Percentiles rank a stretch among this genome's conserved stretches.
Evolutionary conservation across 2,888 invertebrate species (phyloP).

Genomic region (Coenonympha glycerion): DNA sequence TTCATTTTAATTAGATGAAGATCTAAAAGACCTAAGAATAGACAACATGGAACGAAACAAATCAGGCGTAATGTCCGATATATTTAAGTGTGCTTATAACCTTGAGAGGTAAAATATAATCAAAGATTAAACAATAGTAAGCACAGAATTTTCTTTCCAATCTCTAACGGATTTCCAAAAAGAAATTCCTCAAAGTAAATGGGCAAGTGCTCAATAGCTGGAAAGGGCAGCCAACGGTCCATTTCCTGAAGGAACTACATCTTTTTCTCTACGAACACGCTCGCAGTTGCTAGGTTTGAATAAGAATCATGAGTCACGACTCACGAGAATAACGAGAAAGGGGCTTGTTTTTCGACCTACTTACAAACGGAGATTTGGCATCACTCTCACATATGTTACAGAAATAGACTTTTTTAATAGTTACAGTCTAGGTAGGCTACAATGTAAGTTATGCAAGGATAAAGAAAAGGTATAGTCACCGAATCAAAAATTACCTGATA

Average conservation of each 20-base stretch:
- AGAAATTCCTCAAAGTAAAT: constrained; percentile 55
- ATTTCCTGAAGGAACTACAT: constrained; percentile 62
- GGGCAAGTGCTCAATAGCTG: constrained; percentile 62
- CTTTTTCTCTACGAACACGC: constrained; percentile 42
- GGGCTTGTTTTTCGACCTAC: constrained; percentile 23
- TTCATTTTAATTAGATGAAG: too few species aligned
- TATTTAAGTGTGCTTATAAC: too few species aligned
- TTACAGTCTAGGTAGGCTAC: neutral
- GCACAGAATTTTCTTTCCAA: too few species aligned
- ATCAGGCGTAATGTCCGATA: too few species aligned
- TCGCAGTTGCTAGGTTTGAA: constrained; percentile 17
- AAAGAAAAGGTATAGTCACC: too few species aligned
- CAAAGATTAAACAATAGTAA: too few species aligned
- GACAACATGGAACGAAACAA: too few species aligned
- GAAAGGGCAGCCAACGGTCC: constrained; percentile 58
- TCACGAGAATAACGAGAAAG: constrained; percentile 20
- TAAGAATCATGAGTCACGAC: constrained; percentile 22
- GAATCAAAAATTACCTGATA: too few species aligned
- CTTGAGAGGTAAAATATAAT: too few species aligned
- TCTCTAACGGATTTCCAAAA: constrained; percentile 41
- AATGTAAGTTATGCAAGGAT: neutral
- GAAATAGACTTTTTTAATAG: neutral
- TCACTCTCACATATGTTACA: constrained; percentile 4
- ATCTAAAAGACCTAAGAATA: too few species aligned
- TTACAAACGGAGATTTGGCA: constrained; percentile 12